Conservation (phyloP, 2,113 vertebrate species). For the Struthio camelus region DNA sequence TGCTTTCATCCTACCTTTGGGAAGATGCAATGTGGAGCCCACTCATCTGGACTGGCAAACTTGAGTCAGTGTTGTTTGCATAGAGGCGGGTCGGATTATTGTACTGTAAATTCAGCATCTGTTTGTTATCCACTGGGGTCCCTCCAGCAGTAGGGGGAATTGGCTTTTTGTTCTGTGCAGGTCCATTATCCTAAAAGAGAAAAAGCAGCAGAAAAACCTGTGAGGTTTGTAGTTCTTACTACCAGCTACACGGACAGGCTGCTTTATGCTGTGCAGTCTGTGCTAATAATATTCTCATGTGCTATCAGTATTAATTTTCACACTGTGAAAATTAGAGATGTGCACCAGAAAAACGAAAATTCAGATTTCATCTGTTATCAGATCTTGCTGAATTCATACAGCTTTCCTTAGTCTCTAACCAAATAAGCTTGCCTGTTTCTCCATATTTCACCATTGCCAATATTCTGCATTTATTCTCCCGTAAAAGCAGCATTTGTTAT, state of each 20-base stretch:
- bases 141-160: slow-evolving; percentile 63
- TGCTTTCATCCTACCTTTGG: slow-evolving; percentile 77
- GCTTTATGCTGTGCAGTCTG: not conserved
- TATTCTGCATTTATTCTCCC: not conserved
- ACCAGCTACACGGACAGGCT: fast-evolving
- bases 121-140: slow-evolving; percentile 76
- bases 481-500: not conserved
- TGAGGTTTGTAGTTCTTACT: not conserved
- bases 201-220: not conserved
- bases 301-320: not conserved
- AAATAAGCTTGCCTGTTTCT: not conserved
- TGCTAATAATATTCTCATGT: not conserved
- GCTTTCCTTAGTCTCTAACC: not conserved
- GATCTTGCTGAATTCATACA: not conserved
- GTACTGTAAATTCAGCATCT: slow-evolving; percentile 78
- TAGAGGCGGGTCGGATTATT: slow-evolving; percentile 82
- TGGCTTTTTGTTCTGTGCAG: slow-evolving; percentile 74
- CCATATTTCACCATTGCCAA: not conserved
- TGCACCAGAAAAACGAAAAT: not conserved
- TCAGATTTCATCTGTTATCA: not conserved
- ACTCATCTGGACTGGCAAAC: slow-evolving; percentile 84
- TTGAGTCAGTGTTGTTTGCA: slow-evolving; percentile 72
- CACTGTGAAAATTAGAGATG: not conserved
- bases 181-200: slow-evolving; percentile 83
- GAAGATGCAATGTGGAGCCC: slow-evolving; percentile 82